phyloP scores from a whole-genome alignment of 2,888 invertebrate species.

The Drosophila koepferae region DNA sequence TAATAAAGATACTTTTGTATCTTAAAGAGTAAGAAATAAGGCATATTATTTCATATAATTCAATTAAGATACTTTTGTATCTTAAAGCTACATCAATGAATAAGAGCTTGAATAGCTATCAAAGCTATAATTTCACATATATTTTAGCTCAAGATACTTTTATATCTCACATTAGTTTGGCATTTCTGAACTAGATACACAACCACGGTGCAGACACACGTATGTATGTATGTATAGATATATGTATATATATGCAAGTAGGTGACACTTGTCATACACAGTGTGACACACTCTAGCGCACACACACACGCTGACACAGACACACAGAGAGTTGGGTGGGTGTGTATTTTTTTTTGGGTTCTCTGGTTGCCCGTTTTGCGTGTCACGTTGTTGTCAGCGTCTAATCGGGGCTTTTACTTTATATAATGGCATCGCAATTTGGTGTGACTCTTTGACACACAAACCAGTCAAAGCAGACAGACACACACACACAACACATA shows the following conservation, averaged over 20 bases:
- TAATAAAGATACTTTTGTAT: background rate
- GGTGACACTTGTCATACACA: constrained; percentile 69
- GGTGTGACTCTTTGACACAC: constrained; percentile 67
- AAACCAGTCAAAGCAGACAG: constrained; percentile 39
- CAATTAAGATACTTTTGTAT: background rate
- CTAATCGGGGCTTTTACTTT: constrained; percentile 70
- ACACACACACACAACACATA: constrained; percentile 6
- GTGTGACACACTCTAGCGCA: constrained; percentile 31
- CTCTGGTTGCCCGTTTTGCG: constrained; percentile 42
- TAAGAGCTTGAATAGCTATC: too few relatives aligned
- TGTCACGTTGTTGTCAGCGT: constrained; percentile 53
- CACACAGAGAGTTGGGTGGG: constrained; percentile 39
- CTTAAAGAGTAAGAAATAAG: background rate
- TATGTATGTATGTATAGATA: background rate
- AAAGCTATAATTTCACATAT: background rate
- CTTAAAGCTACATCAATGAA: background rate
- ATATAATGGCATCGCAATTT: constrained; percentile 72
- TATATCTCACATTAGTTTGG: background rate
- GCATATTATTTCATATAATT: background rate
- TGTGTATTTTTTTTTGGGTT: constrained; percentile 49
- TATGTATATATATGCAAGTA: constrained; percentile 32
- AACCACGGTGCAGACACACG: constrained; percentile 54
- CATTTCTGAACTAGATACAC: background rate
- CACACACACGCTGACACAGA: constrained; percentile 17
- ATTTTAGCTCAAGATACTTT: background rate